Evolutionary conservation across 2,888 invertebrate species (phyloP), one percentile per base, ranked within the genome.

Genomic region (Cremastinae sp.): DNA sequence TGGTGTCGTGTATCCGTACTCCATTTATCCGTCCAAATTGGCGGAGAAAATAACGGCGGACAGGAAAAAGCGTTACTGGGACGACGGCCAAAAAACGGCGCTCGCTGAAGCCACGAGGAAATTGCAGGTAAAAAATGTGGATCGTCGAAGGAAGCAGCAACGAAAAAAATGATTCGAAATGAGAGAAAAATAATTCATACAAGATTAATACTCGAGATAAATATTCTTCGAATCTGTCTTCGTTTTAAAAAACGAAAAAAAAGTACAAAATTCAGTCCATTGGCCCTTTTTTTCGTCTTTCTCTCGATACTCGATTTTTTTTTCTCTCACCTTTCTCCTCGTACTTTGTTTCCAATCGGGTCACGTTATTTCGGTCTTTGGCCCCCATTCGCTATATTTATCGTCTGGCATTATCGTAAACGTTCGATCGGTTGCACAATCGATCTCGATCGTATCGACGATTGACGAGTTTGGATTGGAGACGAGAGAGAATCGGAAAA

Each of bases 1-100:
- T 72, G 99, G 99, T 2, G 90, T 97, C 0, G 95, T 98, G 87
- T 93, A 94, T 86, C 94, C 96, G 1, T 96, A 93, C 89, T 96
- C 96, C 84, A 91, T 99, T 43, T 98, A 97, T 90, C 97, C 98
- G 0, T 92, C 94, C 54, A 93, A 94, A 86, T 91, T 98, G 45
- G 93, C 94, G 81, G 97, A 98, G 79, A 93, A 97, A 68, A 93
- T 98, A 68, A 92, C 93, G 77, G 94, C 93, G 78, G 95, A 96
- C 80, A 90, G 92, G 75, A 92, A 95, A 3, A 96, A 96, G 85
- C 95, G 95, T 82, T 86, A 92, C 16, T 99, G 98, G 97, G 97
- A 97, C 89, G 93, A 95, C 38, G 91, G 92, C 9, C 96, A 98
- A 81, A 96, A 97, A 88, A 91, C 92, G 22, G 93, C 94, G 0